Evolutionary conservation across 2,113 vertebrate genomes (phyloP).

Genomic region (Myotis yumanensis): DNA sequence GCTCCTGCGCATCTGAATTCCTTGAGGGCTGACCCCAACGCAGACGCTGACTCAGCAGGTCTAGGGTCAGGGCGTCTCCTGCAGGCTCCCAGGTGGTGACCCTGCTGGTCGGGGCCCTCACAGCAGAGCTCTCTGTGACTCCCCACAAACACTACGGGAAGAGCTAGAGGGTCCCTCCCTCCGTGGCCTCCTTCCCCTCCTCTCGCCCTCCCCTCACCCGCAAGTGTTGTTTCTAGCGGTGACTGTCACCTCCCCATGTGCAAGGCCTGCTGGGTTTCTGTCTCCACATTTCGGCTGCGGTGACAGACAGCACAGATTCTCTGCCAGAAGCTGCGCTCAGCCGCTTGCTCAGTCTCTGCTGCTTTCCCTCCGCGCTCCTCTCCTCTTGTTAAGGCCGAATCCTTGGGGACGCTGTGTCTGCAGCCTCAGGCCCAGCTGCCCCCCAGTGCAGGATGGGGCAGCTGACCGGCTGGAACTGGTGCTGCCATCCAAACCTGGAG

Average conservation of each 20-base stretch:
- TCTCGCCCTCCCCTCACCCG: too few relatives aligned
- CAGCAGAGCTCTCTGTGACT: background rate
- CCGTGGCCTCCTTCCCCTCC: too few relatives aligned
- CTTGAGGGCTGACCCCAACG: background rate
- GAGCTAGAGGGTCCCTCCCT: background rate
- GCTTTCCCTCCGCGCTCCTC: background rate
- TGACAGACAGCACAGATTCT: slow-evolving; percentile 41
- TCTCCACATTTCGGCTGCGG: background rate
- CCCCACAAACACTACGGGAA: background rate
- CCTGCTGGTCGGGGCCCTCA: background rate
- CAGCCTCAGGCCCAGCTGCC: background rate
- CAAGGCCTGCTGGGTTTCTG: background rate
- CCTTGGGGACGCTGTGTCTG: background rate
- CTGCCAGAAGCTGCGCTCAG: background rate
- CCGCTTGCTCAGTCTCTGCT: background rate
- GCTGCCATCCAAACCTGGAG: background rate
- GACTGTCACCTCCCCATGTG: background rate
- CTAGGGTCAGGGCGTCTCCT: background rate
- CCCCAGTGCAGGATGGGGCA: accelerated
- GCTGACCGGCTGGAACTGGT: background rate
- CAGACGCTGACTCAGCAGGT: background rate
- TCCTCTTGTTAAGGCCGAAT: background rate
- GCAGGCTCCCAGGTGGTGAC: background rate
- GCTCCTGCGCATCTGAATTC: accelerated
- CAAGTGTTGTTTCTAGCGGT: background rate